These are phyloP conservation scores for Gasteruption jaculator DNA, from an alignment of 2,888 invertebrate species.

Conservation along the genomic window DNA sequence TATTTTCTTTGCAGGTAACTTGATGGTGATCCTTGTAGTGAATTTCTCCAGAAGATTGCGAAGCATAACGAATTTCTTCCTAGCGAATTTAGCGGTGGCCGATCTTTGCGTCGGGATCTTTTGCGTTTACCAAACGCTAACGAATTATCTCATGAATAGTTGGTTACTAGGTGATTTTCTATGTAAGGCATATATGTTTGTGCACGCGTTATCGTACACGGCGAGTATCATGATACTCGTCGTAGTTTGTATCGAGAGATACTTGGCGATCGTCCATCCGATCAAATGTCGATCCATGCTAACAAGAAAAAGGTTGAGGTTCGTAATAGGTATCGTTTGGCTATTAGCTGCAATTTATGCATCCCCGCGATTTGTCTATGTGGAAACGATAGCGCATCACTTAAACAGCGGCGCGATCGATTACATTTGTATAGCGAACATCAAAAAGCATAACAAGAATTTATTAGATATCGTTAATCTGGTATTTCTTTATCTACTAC, in stretches of 20 bases:
- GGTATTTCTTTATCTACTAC: conserved; percentile 75
- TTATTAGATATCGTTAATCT: conserved; percentile 78
- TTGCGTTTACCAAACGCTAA: conserved; percentile 85
- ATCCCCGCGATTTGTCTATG: conserved; percentile 79
- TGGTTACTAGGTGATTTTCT: conserved; percentile 82
- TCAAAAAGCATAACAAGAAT: conserved; percentile 74
- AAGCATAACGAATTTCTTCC: conserved; percentile 87
- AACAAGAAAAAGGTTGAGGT: conserved; percentile 70
- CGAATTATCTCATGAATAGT: conserved; percentile 72
- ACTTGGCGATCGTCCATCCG: conserved; percentile 81
- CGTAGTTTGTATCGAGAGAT: conserved; percentile 81
- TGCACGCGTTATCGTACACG: conserved; percentile 83
- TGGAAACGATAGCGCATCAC: conserved; percentile 67
- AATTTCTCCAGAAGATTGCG: conserved; percentile 75
- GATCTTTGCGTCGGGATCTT: conserved; percentile 91
- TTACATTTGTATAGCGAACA: conserved; percentile 70
- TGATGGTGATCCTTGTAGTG: conserved; percentile 83
- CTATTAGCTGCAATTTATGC: conserved; percentile 77
- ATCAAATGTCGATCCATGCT: conserved; percentile 80
- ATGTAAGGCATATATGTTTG: conserved; percentile 89
- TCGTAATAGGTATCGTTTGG: conserved; percentile 79
- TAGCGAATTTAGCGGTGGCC: conserved; percentile 85
- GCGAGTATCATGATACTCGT: conserved; percentile 87
- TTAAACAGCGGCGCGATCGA: conserved; percentile 60
- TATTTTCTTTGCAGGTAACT: conserved; percentile 63